These are phyloP conservation scores for Pemphredon lugubris DNA, from an alignment of 2,888 invertebrate genomes.

Conservation along the genomic window DNA sequence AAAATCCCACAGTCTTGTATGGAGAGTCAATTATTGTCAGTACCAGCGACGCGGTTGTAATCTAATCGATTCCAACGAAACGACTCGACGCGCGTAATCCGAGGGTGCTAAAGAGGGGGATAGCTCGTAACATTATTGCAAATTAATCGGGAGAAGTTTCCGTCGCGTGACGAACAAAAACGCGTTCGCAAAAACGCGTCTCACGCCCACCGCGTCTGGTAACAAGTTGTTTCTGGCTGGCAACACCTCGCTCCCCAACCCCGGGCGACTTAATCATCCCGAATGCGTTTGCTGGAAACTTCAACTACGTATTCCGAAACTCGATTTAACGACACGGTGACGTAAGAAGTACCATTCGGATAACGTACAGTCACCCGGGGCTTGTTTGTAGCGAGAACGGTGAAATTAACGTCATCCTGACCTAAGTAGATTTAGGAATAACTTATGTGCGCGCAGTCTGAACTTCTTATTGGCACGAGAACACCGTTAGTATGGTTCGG, in stretches of 20 bases:
- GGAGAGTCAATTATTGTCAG: no score
- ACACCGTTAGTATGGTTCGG: background rate
- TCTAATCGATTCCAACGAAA: no score
- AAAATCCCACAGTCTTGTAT: no score
- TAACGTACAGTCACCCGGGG: background rate
- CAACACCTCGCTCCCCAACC: constrained; percentile 29
- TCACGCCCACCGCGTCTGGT: constrained; percentile 9
- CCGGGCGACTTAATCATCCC: constrained; percentile 39
- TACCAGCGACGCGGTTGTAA: no score
- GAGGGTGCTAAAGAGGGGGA: no score
- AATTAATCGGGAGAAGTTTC: constrained; percentile 14
- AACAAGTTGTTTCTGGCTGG: constrained; percentile 15
- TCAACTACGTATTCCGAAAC: background rate
- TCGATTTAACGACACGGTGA: constrained; percentile 17
- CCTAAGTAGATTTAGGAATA: constrained; percentile 10
- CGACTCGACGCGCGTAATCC: background rate
- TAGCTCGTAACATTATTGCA: constrained; percentile 6
- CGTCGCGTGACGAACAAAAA: background rate
- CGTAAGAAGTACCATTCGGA: constrained; percentile 25
- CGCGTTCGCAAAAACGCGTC: background rate
- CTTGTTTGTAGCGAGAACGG: constrained; percentile 20
- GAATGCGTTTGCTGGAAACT: constrained; percentile 36
- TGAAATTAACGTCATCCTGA: constrained; percentile 16
- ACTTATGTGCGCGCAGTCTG: background rate
- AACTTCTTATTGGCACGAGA: constrained; percentile 6